Conservation (phyloP, 2,797 vertebrate genomes). For the Falco naumanni region DNA sequence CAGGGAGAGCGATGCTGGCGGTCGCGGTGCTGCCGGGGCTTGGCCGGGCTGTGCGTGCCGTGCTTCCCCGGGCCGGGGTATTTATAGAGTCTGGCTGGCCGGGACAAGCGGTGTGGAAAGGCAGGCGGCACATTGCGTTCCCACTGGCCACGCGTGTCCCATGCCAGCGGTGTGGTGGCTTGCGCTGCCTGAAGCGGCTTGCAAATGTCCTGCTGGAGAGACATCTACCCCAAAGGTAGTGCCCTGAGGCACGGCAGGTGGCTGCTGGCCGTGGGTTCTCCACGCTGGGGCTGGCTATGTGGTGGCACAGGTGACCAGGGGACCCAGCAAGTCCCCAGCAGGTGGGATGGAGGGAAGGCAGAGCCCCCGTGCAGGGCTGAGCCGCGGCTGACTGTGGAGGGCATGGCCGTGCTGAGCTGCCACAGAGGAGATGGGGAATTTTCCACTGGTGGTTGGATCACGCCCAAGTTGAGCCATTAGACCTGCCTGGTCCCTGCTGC, state of each 20-base stretch:
- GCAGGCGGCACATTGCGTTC: background rate
- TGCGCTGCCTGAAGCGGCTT: background rate
- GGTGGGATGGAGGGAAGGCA: background rate
- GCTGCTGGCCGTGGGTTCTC: background rate
- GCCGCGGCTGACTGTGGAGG: background rate
- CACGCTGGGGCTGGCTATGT: background rate
- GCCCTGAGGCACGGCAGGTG: background rate
- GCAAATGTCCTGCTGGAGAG: accelerated
- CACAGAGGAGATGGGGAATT: background rate
- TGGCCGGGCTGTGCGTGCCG: background rate
- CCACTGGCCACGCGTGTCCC: background rate
- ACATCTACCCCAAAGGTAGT: background rate
- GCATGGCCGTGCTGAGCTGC: background rate
- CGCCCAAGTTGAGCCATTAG: slow-evolving; percentile 27
- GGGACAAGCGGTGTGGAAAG: background rate
- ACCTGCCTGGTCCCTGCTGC: background rate
- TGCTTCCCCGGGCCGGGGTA: background rate
- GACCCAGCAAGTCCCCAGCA: background rate
- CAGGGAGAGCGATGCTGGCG: background rate
- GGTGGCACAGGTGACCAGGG: accelerated
- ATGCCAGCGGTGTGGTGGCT: accelerated
- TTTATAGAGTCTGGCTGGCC: slow-evolving; percentile 45
- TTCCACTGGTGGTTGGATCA: slow-evolving; percentile 60
- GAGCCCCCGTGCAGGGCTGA: background rate
- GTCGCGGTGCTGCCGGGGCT: background rate